phyloP scores from a whole-genome alignment of 2,113 vertebrate genomes.

The Onychostruthus taczanowskii region DNA sequence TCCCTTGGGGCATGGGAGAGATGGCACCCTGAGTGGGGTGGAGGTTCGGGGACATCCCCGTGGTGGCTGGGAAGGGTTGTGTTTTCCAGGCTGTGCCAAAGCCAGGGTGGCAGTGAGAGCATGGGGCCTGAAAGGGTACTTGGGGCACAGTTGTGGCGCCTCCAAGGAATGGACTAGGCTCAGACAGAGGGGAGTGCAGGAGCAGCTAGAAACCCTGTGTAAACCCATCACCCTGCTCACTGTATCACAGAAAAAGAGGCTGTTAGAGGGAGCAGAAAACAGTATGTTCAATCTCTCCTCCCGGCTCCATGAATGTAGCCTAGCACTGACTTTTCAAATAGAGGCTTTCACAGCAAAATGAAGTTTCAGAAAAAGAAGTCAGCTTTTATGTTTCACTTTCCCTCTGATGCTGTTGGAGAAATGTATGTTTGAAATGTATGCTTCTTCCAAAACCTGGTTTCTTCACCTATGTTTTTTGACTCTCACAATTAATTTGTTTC shows the following conservation, averaged over 20 bases:
- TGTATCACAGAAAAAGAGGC: neutral
- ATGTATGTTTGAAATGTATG: neutral
- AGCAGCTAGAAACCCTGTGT: neutral
- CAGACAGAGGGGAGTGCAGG: neutral
- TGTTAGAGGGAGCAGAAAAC: neutral
- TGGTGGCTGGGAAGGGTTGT: too few relatives aligned
- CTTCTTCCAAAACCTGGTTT: neutral
- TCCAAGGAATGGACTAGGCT: neutral
- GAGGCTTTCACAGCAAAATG: neutral
- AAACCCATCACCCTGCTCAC: neutral
- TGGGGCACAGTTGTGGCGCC: neutral
- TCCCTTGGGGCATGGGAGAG: neutral
- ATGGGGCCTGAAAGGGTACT: fast-evolving
- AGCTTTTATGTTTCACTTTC: neutral
- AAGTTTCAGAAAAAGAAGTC: neutral
- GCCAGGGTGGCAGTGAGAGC: neutral
- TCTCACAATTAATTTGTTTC: neutral
- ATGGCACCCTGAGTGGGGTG: fast-evolving
- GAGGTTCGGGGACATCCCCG: neutral
- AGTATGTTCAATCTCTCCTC: neutral
- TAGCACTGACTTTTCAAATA: neutral
- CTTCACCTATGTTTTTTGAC: neutral
- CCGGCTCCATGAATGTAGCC: neutral
- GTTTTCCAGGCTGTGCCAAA: neutral
- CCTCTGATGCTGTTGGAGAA: neutral